Evolutionary conservation across 2,888 invertebrate genomes (phyloP).

Genomic region (Stenichneumon culpator): DNA sequence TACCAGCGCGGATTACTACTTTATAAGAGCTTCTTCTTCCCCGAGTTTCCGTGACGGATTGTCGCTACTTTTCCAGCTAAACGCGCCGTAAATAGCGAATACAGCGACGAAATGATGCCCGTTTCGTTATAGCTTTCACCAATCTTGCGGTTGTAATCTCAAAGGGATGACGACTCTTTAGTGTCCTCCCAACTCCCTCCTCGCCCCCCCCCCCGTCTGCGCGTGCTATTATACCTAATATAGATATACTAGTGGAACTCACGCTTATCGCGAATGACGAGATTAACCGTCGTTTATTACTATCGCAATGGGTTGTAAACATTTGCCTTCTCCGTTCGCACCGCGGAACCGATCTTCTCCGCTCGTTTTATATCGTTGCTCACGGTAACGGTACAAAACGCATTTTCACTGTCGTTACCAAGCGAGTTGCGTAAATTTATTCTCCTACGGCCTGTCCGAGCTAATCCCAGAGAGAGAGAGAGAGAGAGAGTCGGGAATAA

Average conservation of each 20-base stretch:
- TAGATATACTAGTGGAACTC: constrained; percentile 19
- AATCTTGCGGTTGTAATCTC: constrained; percentile 63
- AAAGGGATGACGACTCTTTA: constrained; percentile 58
- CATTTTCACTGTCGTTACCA: constrained; percentile 4
- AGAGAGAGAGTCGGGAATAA: neutral
- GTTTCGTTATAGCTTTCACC: constrained; percentile 64
- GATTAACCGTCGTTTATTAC: constrained; percentile 57
- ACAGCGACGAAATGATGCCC: constrained; percentile 35
- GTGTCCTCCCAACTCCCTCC: constrained; percentile 1
- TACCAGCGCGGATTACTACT: constrained; percentile 23
- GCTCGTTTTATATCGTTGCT: constrained; percentile 36
- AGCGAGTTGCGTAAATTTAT: constrained; percentile 31
- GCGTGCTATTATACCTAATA: constrained; percentile 36
- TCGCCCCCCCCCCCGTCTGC: neutral
- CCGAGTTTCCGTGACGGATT: constrained; percentile 19
- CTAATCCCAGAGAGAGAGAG: too few relatives aligned
- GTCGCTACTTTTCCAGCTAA: constrained; percentile 41
- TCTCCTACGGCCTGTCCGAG: neutral
- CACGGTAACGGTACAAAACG: constrained; percentile 33
- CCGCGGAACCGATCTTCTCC: constrained; percentile 28
- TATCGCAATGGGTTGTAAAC: constrained; percentile 55
- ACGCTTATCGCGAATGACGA: constrained; percentile 61
- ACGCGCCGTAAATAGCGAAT: constrained; percentile 32
- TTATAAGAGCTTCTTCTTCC: constrained; percentile 7
- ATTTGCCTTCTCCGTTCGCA: constrained; percentile 37